A percentile compares a stretch with the other conserved stretches of the same genome.
Evolutionary conservation across 2,888 invertebrate species (phyloP).

Genomic region (Gerris lacustris): DNA sequence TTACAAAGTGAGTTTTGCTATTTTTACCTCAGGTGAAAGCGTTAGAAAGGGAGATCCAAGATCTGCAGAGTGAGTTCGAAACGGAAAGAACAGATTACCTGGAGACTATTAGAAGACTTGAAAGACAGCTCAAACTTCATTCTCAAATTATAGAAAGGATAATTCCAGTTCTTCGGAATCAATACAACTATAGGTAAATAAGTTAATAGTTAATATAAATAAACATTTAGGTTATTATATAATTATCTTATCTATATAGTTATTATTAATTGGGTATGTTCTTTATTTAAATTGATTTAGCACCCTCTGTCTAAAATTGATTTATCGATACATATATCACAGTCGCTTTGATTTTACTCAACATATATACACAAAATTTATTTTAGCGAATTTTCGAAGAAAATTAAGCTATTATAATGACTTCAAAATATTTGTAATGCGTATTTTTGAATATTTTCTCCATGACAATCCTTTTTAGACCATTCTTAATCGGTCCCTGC

Average conservation of each 20-base stretch:
- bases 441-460: too few species aligned
- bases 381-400: too few species aligned
- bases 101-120: slow-evolving; percentile 63
- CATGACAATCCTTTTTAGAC: too few species aligned
- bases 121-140: slow-evolving; percentile 53
- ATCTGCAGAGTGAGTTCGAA: slow-evolving; percentile 70
- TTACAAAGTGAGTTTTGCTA: too few species aligned
- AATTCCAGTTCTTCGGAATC: slow-evolving; percentile 54
- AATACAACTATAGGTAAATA: slow-evolving; percentile 55
- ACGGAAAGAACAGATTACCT: slow-evolving; percentile 68
- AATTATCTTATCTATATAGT: not conserved
- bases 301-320: too few species aligned
- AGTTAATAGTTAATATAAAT: not conserved
- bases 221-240: not conserved
- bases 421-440: too few species aligned
- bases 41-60: slow-evolving; percentile 58
- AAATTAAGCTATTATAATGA: too few species aligned
- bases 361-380: too few species aligned
- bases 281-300: not conserved
- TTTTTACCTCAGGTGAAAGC: slow-evolving; percentile 42
- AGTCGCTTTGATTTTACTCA: too few species aligned
- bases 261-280: not conserved
- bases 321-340: too few species aligned
- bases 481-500: too few species aligned
- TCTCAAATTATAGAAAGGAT: slow-evolving; percentile 53